A percentile compares a stretch with the other conserved stretches of the same genome.
phyloP scores from a whole-genome alignment of 2,888 invertebrate genomes.

The Julus scanicus region DNA sequence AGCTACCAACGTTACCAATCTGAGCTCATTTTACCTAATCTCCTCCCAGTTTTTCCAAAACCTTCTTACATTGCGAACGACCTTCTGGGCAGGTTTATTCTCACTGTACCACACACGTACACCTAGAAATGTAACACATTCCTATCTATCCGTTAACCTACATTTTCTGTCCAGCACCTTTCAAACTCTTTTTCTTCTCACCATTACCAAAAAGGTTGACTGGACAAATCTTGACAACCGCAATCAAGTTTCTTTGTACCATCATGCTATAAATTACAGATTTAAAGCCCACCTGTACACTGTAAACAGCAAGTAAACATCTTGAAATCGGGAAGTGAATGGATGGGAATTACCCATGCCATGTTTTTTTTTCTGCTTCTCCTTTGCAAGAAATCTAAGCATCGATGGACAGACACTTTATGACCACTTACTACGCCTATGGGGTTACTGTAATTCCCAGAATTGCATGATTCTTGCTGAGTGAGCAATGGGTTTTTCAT shows the following conservation, averaged over 20 bases:
- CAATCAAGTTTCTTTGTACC: not conserved
- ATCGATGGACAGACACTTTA: not conserved
- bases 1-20: constrained; percentile 25
- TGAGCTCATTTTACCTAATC: constrained; percentile 44
- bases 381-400: not conserved
- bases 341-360: not conserved
- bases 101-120: constrained; percentile 50
- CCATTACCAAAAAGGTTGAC: not conserved
- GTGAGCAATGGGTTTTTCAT: not conserved
- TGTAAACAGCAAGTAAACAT: not conserved
- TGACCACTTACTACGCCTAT: too few species aligned
- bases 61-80: constrained; percentile 41
- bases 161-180: constrained; percentile 50
- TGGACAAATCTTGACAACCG: not conserved
- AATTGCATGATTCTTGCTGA: not conserved
- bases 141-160: constrained; percentile 51
- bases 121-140: constrained; percentile 52
- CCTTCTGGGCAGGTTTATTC: constrained; percentile 52
- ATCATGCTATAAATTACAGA: constrained; percentile 23
- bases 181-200: constrained; percentile 10
- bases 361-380: not conserved
- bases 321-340: not conserved
- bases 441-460: not conserved
- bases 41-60: constrained; percentile 50
- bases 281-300: not conserved